Evolutionary conservation across 2,113 vertebrate genomes (phyloP), one percentile per base, ranked within the genome.

Genomic region (Plestiodon gilberti): DNA sequence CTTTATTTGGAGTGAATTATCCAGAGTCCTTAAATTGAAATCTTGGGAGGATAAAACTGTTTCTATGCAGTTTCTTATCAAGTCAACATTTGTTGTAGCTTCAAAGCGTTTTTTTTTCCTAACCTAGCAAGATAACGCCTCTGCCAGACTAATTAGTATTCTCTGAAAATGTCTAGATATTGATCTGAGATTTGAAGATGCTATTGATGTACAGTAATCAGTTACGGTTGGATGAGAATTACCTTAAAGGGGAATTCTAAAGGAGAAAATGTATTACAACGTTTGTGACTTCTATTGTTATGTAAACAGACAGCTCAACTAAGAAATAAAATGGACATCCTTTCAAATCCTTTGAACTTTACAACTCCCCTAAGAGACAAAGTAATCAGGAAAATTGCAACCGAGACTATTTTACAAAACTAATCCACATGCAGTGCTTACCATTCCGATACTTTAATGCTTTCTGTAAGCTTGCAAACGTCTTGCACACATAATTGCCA

Each of bases 111-210:
- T 88, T 80, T 69, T 28, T 5, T n/a, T 40, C 11, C 4, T 84
- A 88, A 61, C 20, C 59, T 67, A 78, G 78, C 48, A 62, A 85
- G 89, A 65, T 88, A 94, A 92, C 88, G 91, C 91, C 93, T 94
- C 92, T 76, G 82, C 88, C 92, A 96, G 93, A 95, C 95, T 95
- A 96, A 96, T 96, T 96, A 96, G 93, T 92, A 80, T 94, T 84
- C 38, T 90, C 69, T 64, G 78, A 92, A 95, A 95, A 93, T 81
- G 90, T 85, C 74, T 89, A 93, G 52, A 80, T 95, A 96, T 95
- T 81, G 95, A 96, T 94, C 89, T 87, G 86, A 95, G 91, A 93
- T 93, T 69, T 94, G 87, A 96, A 96, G 92, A 92, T 35, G 82
- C 57, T 93, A 92, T 92, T 92, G 93, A 94, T 88, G 65, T 81